A percentile compares a stretch with the other conserved stretches of the same genome.
Conservation (phyloP, 2,797 vertebrate genomes). For the Clarias pachynema region DNA sequence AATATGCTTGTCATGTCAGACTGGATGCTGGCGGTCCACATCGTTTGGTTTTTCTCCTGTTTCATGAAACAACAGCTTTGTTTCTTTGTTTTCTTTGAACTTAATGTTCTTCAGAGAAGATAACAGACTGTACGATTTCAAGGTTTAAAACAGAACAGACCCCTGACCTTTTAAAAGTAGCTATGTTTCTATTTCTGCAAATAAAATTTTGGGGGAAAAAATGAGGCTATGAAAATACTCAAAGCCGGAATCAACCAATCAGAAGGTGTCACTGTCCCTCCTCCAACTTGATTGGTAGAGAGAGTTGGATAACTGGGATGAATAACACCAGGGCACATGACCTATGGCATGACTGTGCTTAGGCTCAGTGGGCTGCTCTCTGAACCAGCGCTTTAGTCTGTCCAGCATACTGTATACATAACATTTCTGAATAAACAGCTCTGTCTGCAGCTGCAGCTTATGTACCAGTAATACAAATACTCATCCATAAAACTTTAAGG, state of each 20-base stretch:
- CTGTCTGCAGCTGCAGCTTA: conserved; percentile 40
- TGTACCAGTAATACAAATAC: conserved; percentile 37
- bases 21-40: neutral
- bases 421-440: conserved; percentile 40
- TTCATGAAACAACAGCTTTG: neutral
- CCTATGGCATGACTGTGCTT: conserved; percentile 38
- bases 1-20: neutral
- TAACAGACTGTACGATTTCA: conserved; percentile 29
- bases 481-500: conserved; percentile 8
- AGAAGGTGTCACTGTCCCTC: conserved; percentile 10
- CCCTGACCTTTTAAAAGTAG: conserved; percentile 30
- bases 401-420: conserved; percentile 42
- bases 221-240: conserved; percentile 15
- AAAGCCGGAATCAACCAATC: conserved; percentile 29
- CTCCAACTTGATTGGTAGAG: conserved; percentile 36
- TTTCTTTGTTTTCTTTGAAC: neutral
- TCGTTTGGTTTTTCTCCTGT: neutral
- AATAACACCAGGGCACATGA: conserved; percentile 38
- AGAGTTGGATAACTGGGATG: conserved; percentile 22
- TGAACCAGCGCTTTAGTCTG: conserved; percentile 34
- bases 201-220: neutral
- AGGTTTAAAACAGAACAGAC: conserved; percentile 38
- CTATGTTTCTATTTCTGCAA: conserved; percentile 38
- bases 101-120: conserved; percentile 11
- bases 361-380: conserved; percentile 42